Conservation (phyloP, 2,888 invertebrate genomes). For the Panopea generosa region DNA sequence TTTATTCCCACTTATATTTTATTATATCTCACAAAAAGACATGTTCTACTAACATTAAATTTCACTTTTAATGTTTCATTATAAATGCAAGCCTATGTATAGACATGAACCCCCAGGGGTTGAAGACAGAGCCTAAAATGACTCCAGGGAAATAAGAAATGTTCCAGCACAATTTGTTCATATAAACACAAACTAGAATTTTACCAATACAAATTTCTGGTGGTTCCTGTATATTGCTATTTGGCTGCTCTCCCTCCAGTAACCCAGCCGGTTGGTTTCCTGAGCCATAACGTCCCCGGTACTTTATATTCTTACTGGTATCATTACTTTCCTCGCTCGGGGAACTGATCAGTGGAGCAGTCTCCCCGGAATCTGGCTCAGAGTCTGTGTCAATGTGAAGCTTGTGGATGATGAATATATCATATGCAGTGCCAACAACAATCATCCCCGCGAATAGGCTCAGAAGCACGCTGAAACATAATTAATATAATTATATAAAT, state of each 20-base stretch:
- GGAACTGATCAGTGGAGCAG: conserved; percentile 21
- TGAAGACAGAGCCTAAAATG: too few relatives aligned
- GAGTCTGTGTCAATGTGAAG: conserved; percentile 32
- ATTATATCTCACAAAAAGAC: too few relatives aligned
- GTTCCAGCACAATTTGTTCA: too few relatives aligned
- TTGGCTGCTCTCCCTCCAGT: background rate
- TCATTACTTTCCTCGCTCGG: background rate
- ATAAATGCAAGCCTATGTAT: too few relatives aligned
- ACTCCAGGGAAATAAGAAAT: too few relatives aligned
- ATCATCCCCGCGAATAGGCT: conserved; percentile 46
- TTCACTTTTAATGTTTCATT: too few relatives aligned
- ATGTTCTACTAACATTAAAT: too few relatives aligned
- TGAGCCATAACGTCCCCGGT: conserved; percentile 28
- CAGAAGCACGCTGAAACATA: conserved; percentile 44
- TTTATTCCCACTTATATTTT: too few relatives aligned
- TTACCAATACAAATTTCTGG: conserved; percentile 23
- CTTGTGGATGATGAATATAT: conserved; percentile 59
- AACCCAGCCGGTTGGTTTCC: conserved; percentile 6
- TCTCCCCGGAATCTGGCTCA: conserved; percentile 15
- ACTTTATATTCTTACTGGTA: conserved; percentile 34
- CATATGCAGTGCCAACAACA: conserved; percentile 56
- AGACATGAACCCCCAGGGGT: too few relatives aligned
- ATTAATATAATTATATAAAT: too few relatives aligned
- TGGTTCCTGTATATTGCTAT: conserved; percentile 29
- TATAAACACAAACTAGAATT: too few relatives aligned